These are phyloP conservation scores for Pedetes capensis DNA, from an alignment of 2,113 vertebrate species.

Conservation along the genomic window DNA sequence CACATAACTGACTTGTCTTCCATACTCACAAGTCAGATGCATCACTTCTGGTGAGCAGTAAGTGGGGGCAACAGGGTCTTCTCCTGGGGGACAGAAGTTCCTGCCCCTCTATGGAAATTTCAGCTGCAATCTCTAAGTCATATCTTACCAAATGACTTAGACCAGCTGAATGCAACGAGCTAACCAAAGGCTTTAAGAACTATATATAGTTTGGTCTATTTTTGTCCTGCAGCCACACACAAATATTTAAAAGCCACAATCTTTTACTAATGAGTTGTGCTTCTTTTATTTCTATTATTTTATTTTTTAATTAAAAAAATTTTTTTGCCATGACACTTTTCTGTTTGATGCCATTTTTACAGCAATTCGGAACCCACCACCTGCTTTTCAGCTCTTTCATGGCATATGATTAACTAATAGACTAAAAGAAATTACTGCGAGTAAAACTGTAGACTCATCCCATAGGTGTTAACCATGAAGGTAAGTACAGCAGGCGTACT, in stretches of 20 bases:
- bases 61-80: background rate
- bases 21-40: rapidly evolving
- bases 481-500: background rate
- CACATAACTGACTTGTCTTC: rapidly evolving
- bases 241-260: constrained; percentile 38
- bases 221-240: background rate
- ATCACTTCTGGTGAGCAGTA: background rate
- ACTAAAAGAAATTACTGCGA: background rate
- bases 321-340: background rate
- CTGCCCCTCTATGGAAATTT: background rate
- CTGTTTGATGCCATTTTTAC: constrained; percentile 30
- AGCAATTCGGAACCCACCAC: background rate
- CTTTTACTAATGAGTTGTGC: background rate
- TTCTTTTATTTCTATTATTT: constrained; percentile 32
- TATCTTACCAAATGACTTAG: background rate
- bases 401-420: background rate
- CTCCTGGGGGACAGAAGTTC: background rate
- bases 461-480: background rate
- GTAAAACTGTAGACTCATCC: background rate
- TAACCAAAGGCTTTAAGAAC: background rate
- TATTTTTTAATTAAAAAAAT: too few species aligned
- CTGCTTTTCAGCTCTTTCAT: background rate
- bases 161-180: background rate
- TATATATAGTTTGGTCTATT: background rate
- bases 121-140: background rate